Base-by-base conservation (phyloP, 2,888 invertebrate genomes). In the Ochlodes sylvanus region DNA sequence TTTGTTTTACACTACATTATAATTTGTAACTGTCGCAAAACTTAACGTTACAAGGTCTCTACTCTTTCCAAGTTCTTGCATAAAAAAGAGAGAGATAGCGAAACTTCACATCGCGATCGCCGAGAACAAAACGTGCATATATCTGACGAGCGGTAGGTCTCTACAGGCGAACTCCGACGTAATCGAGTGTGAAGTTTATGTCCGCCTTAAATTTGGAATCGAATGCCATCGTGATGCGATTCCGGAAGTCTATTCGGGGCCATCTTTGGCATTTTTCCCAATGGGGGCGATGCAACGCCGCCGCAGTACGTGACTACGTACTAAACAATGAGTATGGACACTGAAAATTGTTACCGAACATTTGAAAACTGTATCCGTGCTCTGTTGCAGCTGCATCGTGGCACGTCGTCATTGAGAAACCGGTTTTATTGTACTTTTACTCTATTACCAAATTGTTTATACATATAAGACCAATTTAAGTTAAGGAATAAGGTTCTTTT, bases 131-230 rank as follows among this genome's bases (percentile, higher is more conserved):
- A 32, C 63, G 58, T 70, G 69, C 63, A 74, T 79, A 78, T 75
- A 76, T 68, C 74, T 72, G 54, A 75, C 71, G 76, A 79, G 75
- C 79, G 79, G 79, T 74, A 76, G 76, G 75, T 61, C 81, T 77
- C 77, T 76, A 70, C 67, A 70, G 70, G 69, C 70, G 69, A 80
- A 76, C 77, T 78, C 73, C 69, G 73, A 72, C 71, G 78, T 77
- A 79, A 80, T 84, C 81, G 81, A 79, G 79, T 78, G 75, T 72
- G 73, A 86, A 83, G 80, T 86, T 86, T 84, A 84, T 79, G 80
- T 78, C 71, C 70, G 74, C 75, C 78, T 81, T 80, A 79, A 81
- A 83, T 83, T 84, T 80, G 70, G 76, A 79, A 79, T 76, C 72
- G 74, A 75, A 77, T 72, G 68, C 73, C 72, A 73, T 76, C 74